These are phyloP conservation scores for Protosalanx chinensis DNA, from an alignment of 2,797 vertebrate species.

Conservation along the genomic window DNA sequence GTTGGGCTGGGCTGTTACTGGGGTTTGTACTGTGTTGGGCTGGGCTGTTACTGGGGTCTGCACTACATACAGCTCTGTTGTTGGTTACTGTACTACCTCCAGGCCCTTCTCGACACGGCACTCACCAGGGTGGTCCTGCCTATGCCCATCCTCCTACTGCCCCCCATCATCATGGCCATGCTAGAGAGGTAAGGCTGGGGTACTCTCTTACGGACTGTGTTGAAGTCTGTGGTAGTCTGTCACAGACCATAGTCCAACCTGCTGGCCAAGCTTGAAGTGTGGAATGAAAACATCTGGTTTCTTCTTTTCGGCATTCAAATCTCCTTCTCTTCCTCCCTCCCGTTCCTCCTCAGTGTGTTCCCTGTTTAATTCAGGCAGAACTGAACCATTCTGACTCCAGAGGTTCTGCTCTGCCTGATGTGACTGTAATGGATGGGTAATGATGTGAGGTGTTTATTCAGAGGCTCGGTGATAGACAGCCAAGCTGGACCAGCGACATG, in stretches of 20 bases:
- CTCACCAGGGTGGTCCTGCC: conserved; percentile 89
- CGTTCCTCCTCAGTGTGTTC: background rate
- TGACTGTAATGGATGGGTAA: conserved; percentile 43
- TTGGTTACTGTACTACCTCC: conserved; percentile 27
- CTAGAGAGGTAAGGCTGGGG: conserved; percentile 88
- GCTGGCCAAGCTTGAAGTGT: too few species aligned
- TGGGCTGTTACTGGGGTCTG: background rate
- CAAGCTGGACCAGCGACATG: conserved; percentile 3
- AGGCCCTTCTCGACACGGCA: conserved; percentile 90
- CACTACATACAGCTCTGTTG: background rate
- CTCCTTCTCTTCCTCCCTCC: too few species aligned
- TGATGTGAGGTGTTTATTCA: conserved; percentile 41
- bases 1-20: background rate
- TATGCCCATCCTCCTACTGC: conserved; percentile 90
- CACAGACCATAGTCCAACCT: too few species aligned
- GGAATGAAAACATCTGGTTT: too few species aligned
- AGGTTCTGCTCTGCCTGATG: conserved; percentile 23
- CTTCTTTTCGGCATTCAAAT: too few species aligned
- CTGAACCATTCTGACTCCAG: conserved; percentile 7
- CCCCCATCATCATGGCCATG: conserved; percentile 86
- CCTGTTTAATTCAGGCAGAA: background rate
- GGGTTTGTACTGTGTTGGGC: background rate
- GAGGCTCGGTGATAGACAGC: conserved; percentile 29
- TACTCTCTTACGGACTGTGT: background rate
- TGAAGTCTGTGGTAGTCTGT: background rate